A percentile compares a stretch with the other conserved stretches of the same genome.
These are phyloP conservation scores for Allygus modestus DNA, from an alignment of 2,888 invertebrate genomes.

Conservation along the genomic window DNA sequence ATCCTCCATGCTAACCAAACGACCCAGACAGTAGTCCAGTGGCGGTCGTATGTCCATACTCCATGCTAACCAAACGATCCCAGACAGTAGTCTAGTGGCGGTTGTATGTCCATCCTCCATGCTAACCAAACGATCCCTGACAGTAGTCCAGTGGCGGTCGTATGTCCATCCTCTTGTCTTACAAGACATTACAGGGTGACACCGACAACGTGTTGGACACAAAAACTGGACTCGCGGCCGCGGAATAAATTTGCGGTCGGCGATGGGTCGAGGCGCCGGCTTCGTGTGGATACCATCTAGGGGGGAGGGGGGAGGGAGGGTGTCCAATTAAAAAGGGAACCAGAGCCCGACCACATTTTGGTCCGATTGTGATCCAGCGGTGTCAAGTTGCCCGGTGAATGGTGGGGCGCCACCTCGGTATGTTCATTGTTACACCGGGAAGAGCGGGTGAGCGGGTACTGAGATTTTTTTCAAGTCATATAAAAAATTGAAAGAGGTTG, in stretches of 20 bases:
- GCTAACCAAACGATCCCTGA: no score
- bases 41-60: not conserved
- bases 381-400: constrained; percentile 42
- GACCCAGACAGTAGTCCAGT: not conserved
- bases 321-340: constrained; percentile 56
- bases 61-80: not conserved
- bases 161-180: constrained; percentile 28
- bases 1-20: not conserved
- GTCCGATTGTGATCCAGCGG: constrained; percentile 39
- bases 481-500: no score
- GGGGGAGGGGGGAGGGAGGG: not conserved
- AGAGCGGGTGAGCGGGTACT: no score
- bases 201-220: constrained; percentile 46
- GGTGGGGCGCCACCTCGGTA: constrained; percentile 28
- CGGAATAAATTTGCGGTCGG: constrained; percentile 55
- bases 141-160: constrained; percentile 16
- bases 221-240: constrained; percentile 53
- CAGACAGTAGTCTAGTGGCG: constrained; percentile 8
- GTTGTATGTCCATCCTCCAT: not conserved
- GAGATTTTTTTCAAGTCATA: no score
- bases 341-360: constrained; percentile 47
- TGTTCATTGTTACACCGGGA: constrained; percentile 38
- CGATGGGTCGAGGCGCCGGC: constrained; percentile 46
- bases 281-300: constrained; percentile 44
- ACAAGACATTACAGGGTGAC: constrained; percentile 48